phyloP scores from a whole-genome alignment of 64 coral and sea anemone species.

The Exaiptasia diaphana region DNA sequence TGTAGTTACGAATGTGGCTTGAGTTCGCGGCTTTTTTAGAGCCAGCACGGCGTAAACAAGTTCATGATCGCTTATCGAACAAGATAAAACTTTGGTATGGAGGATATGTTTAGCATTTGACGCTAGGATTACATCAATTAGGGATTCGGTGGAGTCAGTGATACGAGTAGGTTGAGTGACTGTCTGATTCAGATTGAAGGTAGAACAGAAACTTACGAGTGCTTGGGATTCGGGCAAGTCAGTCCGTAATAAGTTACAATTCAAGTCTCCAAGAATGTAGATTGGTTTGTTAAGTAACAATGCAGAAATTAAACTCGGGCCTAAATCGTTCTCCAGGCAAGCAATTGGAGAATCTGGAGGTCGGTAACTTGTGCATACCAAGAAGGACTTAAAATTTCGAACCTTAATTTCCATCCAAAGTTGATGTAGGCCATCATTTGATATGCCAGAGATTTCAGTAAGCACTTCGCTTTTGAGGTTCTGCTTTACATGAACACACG shows the following conservation, averaged over 20 bases:
- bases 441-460: slow-evolving; percentile 33
- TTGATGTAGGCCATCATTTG: slow-evolving; percentile 32
- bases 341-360: slow-evolving; percentile 22
- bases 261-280: slow-evolving; percentile 42
- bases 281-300: slow-evolving; percentile 13
- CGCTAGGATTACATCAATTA: slow-evolving; percentile 56
- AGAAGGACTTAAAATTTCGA: slow-evolving; percentile 34
- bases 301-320: slow-evolving; percentile 15
- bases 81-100: slow-evolving; percentile 29
- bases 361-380: slow-evolving; percentile 44
- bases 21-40: slow-evolving; percentile 39
- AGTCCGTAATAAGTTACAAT: slow-evolving; percentile 40
- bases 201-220: slow-evolving; percentile 28
- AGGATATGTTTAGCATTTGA: slow-evolving; percentile 34
- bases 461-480: slow-evolving; percentile 42
- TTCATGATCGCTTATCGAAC: slow-evolving; percentile 61
- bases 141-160: slow-evolving; percentile 24
- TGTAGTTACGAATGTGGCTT: slow-evolving; percentile 14
- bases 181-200: slow-evolving; percentile 46
- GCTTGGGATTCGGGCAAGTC: slow-evolving; percentile 38
- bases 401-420: slow-evolving; percentile 44
- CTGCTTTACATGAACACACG: slow-evolving; percentile 21
- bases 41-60: slow-evolving; percentile 41
- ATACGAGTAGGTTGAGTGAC: slow-evolving; percentile 57
- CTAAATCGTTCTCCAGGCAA: slow-evolving; percentile 29